Percentiles rank a stretch among this genome's conserved stretches.
Evolutionary conservation across 2,888 invertebrate genomes (phyloP).

Genomic region (Parochlus steinenii): DNA sequence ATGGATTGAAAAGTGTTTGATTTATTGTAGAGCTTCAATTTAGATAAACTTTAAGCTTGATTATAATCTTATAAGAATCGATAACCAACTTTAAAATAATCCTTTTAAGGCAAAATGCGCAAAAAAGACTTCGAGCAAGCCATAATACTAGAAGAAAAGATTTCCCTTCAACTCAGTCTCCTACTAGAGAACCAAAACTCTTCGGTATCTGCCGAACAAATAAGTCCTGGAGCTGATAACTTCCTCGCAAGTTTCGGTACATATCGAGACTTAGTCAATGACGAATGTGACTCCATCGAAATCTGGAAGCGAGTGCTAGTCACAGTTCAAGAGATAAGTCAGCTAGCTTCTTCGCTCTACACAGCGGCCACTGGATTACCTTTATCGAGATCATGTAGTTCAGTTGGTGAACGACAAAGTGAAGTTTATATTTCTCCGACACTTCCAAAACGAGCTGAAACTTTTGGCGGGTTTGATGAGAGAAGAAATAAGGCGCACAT

Average conservation of each 20-base stretch:
- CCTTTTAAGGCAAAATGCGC: conserved; percentile 55
- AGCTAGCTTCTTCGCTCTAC: conserved; percentile 56
- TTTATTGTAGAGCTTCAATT: too few species aligned
- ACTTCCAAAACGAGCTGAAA: conserved; percentile 83
- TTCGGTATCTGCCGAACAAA: conserved; percentile 29
- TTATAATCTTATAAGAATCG: background rate
- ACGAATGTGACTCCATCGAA: conserved; percentile 57
- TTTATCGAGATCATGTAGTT: conserved; percentile 79
- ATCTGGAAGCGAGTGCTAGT: conserved; percentile 63
- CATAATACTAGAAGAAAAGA: conserved; percentile 72
- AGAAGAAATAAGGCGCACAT: conserved; percentile 24
- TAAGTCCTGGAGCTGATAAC: conserved; percentile 23
- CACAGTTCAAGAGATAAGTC: conserved; percentile 45
- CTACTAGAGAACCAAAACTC: conserved; percentile 40
- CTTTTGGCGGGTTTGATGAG: conserved; percentile 88
- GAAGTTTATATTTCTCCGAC: conserved; percentile 70
- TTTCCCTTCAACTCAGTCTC: conserved; percentile 63
- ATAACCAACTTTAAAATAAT: background rate
- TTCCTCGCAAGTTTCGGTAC: conserved; percentile 28
- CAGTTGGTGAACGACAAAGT: conserved; percentile 84
- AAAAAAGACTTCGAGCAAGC: conserved; percentile 81
- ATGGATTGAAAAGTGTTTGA: too few species aligned
- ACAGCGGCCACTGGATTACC: conserved; percentile 50
- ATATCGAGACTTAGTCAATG: conserved; percentile 59
- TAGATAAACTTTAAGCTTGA: background rate